Evolutionary conservation across 2,113 vertebrate species (phyloP), one percentile per base, ranked within the genome.

Genomic region (Chloropsis hardwickii): DNA sequence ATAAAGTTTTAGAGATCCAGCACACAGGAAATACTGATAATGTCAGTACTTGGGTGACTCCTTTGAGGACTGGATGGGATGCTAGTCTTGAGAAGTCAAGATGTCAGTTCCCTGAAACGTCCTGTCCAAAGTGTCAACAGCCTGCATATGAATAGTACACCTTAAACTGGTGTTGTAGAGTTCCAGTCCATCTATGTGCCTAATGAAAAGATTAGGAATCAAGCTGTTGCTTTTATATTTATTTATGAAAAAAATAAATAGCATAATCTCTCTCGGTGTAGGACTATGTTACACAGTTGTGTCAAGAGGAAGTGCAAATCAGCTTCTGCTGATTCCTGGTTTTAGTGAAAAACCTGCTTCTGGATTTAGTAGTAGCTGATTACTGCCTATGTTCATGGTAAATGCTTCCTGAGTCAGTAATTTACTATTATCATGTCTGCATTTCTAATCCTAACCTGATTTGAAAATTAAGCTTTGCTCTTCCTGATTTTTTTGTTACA

Each of bases 371-470:
- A 48, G 50, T 66, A 65, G n/a, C 15, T 90, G 33, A 15, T 44
- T 71, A 37, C 56, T 94, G 66, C 51, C 31, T 51, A 2, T 4
- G 1, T 37, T 82, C 35, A 11, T 56, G 31, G 47, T 76, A 73
- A 64, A 77, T 64, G 72, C 53, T 91, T 96, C 67, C 53, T 45
- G n/a, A 92, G 50, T 79, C 82, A 92, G 47, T 92, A 82, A 35
- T 84, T 81, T 77, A 67, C 72, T 71, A 10, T 86, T 91, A 64
- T 92, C 45, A 66, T 44, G 78, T 91, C 88, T 94, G 88, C 61
- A 93, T 92, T 92, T 94, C 91, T 96, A 94, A 95, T 96, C 80
- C 82, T 81, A 92, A 92, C 54, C 80, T 73, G 44, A 92, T 92
- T 84, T 76, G n/a, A 90, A 95, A 97, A 88, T 92, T 74, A 92